These are phyloP conservation scores for Mormoops blainvillei DNA, from an alignment of 2,113 vertebrate genomes.

Conservation along the genomic window DNA sequence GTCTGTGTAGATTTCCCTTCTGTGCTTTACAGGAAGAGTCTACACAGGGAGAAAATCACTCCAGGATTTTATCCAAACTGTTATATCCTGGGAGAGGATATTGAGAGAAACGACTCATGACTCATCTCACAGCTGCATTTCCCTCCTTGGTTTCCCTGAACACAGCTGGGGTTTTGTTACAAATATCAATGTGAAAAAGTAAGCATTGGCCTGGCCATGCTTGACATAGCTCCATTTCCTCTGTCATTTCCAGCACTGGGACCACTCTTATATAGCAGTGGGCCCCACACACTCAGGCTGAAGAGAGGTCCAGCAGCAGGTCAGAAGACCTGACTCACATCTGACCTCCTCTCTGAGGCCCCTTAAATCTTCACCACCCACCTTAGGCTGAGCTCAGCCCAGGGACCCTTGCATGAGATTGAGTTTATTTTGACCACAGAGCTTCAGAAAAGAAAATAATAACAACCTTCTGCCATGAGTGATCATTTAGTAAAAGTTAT, in stretches of 20 bases:
- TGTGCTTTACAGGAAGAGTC: neutral
- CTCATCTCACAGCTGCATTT: neutral
- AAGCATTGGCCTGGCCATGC: neutral
- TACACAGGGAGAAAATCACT: too few relatives aligned
- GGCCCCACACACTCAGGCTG: accelerated
- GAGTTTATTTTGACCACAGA: neutral
- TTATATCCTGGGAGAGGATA: neutral
- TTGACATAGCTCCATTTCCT: neutral
- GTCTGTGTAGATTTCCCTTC: neutral
- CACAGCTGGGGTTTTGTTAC: neutral
- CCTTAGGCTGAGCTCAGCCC: neutral
- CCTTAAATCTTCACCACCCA: neutral
- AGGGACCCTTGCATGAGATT: neutral
- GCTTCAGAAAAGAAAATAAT: neutral
- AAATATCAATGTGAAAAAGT: neutral
- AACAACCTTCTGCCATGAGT: neutral
- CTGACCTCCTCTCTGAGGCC: neutral
- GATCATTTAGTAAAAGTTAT: neutral
- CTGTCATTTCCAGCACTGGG: neutral
- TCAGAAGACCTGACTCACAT: neutral
- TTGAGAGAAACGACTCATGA: neutral
- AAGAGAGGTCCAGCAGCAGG: neutral
- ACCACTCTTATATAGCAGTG: neutral
- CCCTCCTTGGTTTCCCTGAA: neutral
- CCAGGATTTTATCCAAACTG: neutral